These are phyloP conservation scores for Oscheius onirici DNA, from an alignment of 2,888 invertebrate species.

Conservation along the genomic window DNA sequence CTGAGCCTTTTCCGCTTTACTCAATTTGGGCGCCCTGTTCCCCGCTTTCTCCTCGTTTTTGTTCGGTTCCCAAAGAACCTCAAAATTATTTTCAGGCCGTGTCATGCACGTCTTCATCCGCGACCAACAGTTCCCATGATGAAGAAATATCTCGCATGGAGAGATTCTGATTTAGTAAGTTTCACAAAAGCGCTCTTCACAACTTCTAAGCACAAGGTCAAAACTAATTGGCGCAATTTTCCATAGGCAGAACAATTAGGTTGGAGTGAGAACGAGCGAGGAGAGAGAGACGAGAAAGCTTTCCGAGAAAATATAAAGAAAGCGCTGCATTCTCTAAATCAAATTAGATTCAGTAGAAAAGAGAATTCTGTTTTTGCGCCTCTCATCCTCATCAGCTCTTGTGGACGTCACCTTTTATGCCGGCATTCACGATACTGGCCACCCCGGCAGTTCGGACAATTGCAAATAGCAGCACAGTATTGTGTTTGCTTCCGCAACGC, in stretches of 20 bases:
- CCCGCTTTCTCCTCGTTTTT: background rate
- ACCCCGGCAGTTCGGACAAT: slow-evolving; percentile 32
- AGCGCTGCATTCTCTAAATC: background rate
- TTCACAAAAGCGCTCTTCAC: slow-evolving; percentile 11
- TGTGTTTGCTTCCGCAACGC: slow-evolving; percentile 26
- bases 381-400: background rate
- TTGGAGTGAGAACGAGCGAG: background rate
- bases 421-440: slow-evolving; percentile 8
- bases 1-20: slow-evolving; percentile 17
- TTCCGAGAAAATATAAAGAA: slow-evolving; percentile 8
- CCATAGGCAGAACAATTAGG: background rate
- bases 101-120: slow-evolving; percentile 29
- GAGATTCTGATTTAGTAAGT: slow-evolving; percentile 39
- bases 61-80: background rate
- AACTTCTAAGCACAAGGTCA: background rate
- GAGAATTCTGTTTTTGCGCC: background rate
- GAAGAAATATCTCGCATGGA: slow-evolving; percentile 45
- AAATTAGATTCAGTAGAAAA: background rate
- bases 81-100: slow-evolving; percentile 15
- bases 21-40: slow-evolving; percentile 13
- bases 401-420: background rate
- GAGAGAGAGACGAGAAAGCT: background rate
- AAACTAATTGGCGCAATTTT: slow-evolving; percentile 10
- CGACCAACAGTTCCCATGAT: slow-evolving; percentile 32
- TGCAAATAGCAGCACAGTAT: slow-evolving; percentile 29